phyloP scores from a whole-genome alignment of 2,797 vertebrate species.

The Peromyscus melanophrys region DNA sequence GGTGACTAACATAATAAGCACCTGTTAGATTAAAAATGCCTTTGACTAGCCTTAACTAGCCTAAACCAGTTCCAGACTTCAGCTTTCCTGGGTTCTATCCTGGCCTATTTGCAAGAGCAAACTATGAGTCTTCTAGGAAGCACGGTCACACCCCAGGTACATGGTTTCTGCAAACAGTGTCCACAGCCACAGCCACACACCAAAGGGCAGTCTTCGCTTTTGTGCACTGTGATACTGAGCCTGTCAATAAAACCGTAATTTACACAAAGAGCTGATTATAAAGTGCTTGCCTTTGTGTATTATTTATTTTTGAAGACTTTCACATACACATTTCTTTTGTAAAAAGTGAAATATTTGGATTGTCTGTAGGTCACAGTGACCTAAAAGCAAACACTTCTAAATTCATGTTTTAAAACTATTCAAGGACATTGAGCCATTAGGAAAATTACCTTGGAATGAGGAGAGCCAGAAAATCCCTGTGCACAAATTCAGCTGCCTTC shows the following conservation, averaged over 20 bases:
- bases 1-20: conserved; percentile 1
- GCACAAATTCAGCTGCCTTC: conserved; percentile 30
- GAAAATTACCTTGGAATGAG: conserved; percentile 52
- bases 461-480: neutral
- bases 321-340: conserved; percentile 49
- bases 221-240: conserved; percentile 65
- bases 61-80: neutral
- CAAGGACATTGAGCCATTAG: conserved; percentile 14
- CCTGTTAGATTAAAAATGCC: neutral
- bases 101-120: conserved; percentile 62
- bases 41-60: neutral
- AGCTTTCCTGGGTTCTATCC: conserved; percentile 16
- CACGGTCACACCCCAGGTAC: conserved; percentile 60
- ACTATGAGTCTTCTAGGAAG: neutral
- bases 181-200: conserved; percentile 59
- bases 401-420: conserved; percentile 17
- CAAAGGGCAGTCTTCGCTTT: conserved; percentile 54
- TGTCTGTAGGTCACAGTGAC: conserved; percentile 49
- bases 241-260: conserved; percentile 61
- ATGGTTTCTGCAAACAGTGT: conserved; percentile 75
- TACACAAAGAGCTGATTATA: conserved; percentile 61
- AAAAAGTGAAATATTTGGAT: conserved; percentile 30
- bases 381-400: conserved; percentile 59
- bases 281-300: conserved; percentile 33
- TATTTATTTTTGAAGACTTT: conserved; percentile 57